phyloP scores from a whole-genome alignment of 2,797 vertebrate genomes.

The Podargus strigoides region DNA sequence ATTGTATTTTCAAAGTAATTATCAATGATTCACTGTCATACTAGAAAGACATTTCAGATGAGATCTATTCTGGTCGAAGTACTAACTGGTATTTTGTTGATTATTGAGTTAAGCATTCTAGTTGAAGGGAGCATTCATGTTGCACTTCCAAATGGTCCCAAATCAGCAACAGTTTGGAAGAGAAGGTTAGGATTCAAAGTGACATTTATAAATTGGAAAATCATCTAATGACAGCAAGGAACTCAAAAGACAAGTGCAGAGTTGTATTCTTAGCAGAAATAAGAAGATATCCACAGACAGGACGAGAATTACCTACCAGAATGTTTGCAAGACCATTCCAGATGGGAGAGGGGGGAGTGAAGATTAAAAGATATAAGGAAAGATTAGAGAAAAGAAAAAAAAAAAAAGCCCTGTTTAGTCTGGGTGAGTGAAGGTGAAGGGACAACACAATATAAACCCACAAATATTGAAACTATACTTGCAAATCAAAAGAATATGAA shows the following conservation, averaged over 20 bases:
- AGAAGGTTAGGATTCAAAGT: neutral
- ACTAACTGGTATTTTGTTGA: neutral
- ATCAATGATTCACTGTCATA: neutral
- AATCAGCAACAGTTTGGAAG: neutral
- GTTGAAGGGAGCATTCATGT: rapidly evolving
- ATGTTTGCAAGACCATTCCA: neutral
- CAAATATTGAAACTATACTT: neutral
- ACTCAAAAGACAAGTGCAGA: neutral
- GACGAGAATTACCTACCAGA: neutral
- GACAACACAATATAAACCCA: rapidly evolving
- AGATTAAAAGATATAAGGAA: neutral
- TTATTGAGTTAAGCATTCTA: neutral
- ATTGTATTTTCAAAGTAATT: neutral
- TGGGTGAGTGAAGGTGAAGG: neutral
- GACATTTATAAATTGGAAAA: neutral
- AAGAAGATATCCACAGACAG: neutral
- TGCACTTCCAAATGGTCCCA: neutral
- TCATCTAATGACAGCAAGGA: neutral
- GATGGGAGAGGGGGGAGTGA: neutral
- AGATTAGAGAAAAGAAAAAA: neutral
- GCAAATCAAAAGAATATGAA: neutral
- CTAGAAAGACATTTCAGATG: neutral
- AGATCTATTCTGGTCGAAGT: neutral
- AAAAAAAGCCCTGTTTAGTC: rapidly evolving
- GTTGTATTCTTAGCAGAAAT: neutral